Evolutionary conservation across 2,888 invertebrate species (phyloP), one percentile per base, ranked within the genome.

Genomic region (Lochmaea crataegi): DNA sequence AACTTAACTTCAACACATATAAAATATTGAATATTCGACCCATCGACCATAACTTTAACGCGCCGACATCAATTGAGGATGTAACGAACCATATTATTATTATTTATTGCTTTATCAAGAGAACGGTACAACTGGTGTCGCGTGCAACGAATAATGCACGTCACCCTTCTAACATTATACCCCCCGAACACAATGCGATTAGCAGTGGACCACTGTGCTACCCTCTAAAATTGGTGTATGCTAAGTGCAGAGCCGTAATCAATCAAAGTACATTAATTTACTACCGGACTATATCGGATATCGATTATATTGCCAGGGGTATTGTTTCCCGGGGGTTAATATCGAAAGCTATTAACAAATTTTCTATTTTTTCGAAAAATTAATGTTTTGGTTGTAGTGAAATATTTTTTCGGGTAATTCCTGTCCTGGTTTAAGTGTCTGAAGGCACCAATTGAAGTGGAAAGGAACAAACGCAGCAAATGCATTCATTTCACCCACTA

Each of bases 31-130:
- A n/a, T 51, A 51, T 51, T 51, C 51, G 7, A 16, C 51, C n/a
- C n/a, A 68, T 48, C 57, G 14, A 26, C 42, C 60, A 26, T 16
- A 22, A 61, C n/a, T n/a, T n/a, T n/a, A n/a, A n/a, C n/a, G n/a
- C n/a, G n/a, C n/a, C n/a, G n/a, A n/a, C n/a, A n/a, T 10, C 68
- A 68, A 68, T 68, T 61, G 60, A 68, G 51, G n/a, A 68, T 45
- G 57, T 67, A 67, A 67, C 58, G 67, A 68, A 69, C 73, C 65
- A 71, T 72, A 76, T 75, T 73, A 75, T 73, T 68, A 74, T 68
- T 73, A 75, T 75, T 76, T 76, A 76, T 76, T 64, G 70, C 74
- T 73, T 70, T 72, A 74, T 76, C 70, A 70, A 48, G 66, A 68
- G 73, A 56, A 53, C 14, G 42, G 56, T 56, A 51, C 64, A 67